A percentile compares a stretch with the other conserved stretches of the same genome.
phyloP scores from a whole-genome alignment of 1,140 invertebrate species.

The Bombus ignitus region DNA sequence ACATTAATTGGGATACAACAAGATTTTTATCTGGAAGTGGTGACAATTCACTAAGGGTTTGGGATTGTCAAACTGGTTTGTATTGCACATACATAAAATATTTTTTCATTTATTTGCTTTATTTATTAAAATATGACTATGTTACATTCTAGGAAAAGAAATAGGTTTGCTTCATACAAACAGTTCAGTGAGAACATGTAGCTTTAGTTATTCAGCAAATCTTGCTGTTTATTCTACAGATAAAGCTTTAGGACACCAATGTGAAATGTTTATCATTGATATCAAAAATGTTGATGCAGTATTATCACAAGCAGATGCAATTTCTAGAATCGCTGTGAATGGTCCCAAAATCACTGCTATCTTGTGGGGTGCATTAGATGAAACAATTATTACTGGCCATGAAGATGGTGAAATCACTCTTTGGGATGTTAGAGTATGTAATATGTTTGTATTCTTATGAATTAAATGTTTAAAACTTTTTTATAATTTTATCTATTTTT shows the following conservation, averaged over 20 bases:
- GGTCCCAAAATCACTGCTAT: conserved; percentile 95
- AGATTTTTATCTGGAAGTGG: conserved; percentile 96
- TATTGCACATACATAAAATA: background rate
- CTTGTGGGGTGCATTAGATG: conserved; percentile 96
- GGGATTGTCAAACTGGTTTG: conserved; percentile 93
- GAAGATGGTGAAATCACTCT: conserved; percentile 95
- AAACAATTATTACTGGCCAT: conserved; percentile 96
- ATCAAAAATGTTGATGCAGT: conserved; percentile 88
- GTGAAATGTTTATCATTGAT: conserved; percentile 94
- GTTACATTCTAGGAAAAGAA: conserved; percentile 84
- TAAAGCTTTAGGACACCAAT: conserved; percentile 93
- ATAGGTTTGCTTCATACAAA: conserved; percentile 90
- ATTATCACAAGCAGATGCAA: conserved; percentile 83
- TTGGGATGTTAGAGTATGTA: conserved; percentile 93
- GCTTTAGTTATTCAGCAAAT: conserved; percentile 96
- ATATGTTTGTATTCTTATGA: conserved; percentile 6
- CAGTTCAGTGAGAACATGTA: conserved; percentile 95
- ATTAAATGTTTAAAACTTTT: conserved; percentile 32
- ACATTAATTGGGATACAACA: conserved; percentile 97
- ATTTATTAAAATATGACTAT: background rate
- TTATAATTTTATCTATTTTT: background rate
- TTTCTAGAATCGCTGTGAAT: conserved; percentile 85
- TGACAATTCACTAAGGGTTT: conserved; percentile 94
- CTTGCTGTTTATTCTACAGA: conserved; percentile 97
- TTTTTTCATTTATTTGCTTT: background rate